These are phyloP conservation scores for Thymelicus lineola DNA, from an alignment of 2,888 invertebrate species.

Conservation along the genomic window DNA sequence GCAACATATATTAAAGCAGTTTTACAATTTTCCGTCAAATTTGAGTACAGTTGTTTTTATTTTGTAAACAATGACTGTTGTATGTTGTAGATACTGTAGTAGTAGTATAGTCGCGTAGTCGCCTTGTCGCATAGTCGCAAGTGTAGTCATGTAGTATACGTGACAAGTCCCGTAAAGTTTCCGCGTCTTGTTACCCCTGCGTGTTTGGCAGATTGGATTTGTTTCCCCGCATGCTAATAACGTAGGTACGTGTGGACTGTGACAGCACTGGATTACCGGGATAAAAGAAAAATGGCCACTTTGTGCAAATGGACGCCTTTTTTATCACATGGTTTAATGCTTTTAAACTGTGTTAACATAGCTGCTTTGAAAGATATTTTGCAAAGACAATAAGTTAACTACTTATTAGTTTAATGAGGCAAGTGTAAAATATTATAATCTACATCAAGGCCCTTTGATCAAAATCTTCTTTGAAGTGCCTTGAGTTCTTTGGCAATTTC, in stretches of 20 bases:
- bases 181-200: conserved; percentile 70
- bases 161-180: conserved; percentile 71
- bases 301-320: conserved; percentile 39
- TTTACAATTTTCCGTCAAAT: too few species aligned
- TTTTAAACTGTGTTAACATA: background rate
- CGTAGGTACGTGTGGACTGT: conserved; percentile 57
- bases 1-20: too few species aligned
- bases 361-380: too few species aligned
- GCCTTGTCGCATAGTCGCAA: conserved; percentile 10
- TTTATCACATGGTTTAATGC: conserved; percentile 1
- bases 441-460: too few species aligned
- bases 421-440: too few species aligned
- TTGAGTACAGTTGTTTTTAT: too few species aligned
- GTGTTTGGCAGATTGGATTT: conserved; percentile 79
- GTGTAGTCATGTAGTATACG: conserved; percentile 53
- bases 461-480: too few species aligned
- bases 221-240: conserved; percentile 77
- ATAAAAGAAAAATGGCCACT: conserved; percentile 52
- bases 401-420: too few species aligned
- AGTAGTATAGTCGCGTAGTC: background rate
- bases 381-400: too few species aligned
- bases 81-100: too few species aligned
- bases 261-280: conserved; percentile 60
- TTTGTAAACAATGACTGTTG: too few species aligned
- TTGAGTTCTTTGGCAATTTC: too few species aligned